phyloP scores from a whole-genome alignment of 2,888 invertebrate genomes.

The Ennomos quercinarius region DNA sequence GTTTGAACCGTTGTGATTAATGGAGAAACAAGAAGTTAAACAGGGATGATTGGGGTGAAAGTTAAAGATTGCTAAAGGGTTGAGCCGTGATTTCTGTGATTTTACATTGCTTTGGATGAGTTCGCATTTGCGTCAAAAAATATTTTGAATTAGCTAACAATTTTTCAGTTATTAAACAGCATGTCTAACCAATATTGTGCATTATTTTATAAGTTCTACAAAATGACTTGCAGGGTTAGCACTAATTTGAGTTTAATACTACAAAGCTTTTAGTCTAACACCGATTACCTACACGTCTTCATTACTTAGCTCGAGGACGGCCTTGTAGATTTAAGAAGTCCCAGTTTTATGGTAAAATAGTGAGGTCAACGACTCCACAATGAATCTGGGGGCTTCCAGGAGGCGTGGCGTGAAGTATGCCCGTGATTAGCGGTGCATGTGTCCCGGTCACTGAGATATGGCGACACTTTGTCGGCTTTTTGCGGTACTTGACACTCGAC shows the following conservation, averaged over 20 bases:
- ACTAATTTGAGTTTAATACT: no score
- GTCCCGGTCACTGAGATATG: slow-evolving; percentile 49
- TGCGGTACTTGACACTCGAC: slow-evolving; percentile 19
- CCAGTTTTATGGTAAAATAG: no score
- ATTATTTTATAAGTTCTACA: no score
- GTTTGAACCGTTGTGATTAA: slow-evolving; percentile 18
- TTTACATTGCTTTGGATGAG: neutral
- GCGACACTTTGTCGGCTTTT: slow-evolving; percentile 31
- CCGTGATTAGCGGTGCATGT: slow-evolving; percentile 41
- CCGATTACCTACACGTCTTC: no score
- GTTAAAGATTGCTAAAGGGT: slow-evolving; percentile 7
- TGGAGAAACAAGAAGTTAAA: slow-evolving; percentile 19
- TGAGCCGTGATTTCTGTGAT: slow-evolving; percentile 1
- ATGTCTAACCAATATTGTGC: no score
- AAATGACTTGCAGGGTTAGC: no score
- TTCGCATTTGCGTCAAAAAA: no score
- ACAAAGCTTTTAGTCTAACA: no score
- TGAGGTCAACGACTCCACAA: neutral
- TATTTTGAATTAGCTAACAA: no score
- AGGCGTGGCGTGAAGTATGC: slow-evolving; percentile 42
- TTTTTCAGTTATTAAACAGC: no score
- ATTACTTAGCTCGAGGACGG: no score
- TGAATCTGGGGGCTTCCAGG: slow-evolving; percentile 1
- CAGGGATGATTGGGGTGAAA: slow-evolving; percentile 15
- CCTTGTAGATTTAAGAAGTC: no score